Conservation (phyloP, 2,113 vertebrate genomes). For the Crotophaga sulcirostris region DNA sequence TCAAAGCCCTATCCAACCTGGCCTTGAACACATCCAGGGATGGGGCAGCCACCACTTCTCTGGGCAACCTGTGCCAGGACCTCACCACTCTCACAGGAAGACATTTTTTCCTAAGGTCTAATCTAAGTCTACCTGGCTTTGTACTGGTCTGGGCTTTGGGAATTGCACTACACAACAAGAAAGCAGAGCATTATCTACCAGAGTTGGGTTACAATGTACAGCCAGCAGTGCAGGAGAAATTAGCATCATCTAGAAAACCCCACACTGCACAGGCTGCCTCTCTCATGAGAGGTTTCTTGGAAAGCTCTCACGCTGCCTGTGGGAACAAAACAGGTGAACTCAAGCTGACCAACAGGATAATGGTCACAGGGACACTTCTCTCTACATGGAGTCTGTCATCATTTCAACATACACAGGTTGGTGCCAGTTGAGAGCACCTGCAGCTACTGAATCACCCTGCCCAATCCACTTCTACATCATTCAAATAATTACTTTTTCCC, state of each 20-base stretch:
- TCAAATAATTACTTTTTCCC: neutral
- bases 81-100: too few relatives aligned
- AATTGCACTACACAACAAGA: neutral
- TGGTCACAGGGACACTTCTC: neutral
- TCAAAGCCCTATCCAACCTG: too few relatives aligned
- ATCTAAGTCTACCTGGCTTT: too few relatives aligned
- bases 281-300: neutral
- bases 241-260: neutral
- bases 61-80: too few relatives aligned
- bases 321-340: neutral
- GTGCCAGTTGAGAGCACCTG: neutral
- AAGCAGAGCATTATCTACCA: neutral
- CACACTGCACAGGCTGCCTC: neutral
- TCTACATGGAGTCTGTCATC: neutral
- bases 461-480: neutral
- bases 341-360: neutral
- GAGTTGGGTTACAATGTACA: neutral
- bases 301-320: neutral
- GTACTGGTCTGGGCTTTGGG: neutral
- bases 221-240: neutral
- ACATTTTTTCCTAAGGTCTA: too few relatives aligned
- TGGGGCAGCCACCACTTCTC: too few relatives aligned
- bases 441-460: neutral
- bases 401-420: accelerated
- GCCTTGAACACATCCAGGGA: too few relatives aligned